A percentile compares a stretch with the other conserved stretches of the same genome.
Evolutionary conservation across 2,888 invertebrate genomes (phyloP).

Genomic region (Drepanosiphum platanoidis): DNA sequence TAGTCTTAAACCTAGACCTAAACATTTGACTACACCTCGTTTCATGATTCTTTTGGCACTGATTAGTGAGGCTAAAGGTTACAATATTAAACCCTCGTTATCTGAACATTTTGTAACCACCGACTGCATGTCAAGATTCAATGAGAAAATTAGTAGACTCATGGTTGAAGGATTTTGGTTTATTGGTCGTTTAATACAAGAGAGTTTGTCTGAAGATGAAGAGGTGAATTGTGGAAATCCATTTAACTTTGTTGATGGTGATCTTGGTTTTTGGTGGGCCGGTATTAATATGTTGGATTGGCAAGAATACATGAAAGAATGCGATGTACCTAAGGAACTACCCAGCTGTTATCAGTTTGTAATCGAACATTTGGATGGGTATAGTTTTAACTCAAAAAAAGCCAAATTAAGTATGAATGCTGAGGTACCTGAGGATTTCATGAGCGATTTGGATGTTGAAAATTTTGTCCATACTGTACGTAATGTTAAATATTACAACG

Average conservation of each 20-base stretch:
- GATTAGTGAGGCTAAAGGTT: slow-evolving; percentile 54
- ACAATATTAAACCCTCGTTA: slow-evolving; percentile 40
- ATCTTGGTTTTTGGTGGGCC: slow-evolving; percentile 63
- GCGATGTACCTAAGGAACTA: not conserved
- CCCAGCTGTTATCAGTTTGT: slow-evolving; percentile 55
- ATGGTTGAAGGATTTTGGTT: slow-evolving; percentile 63
- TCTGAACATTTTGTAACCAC: slow-evolving; percentile 41
- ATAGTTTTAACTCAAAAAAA: slow-evolving; percentile 8
- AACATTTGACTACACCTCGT: slow-evolving; percentile 54
- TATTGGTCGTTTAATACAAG: slow-evolving; percentile 61
- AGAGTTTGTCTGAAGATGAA: slow-evolving; percentile 60
- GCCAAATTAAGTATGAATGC: slow-evolving; percentile 45
- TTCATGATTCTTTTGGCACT: slow-evolving; percentile 55
- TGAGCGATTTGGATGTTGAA: slow-evolving; percentile 56
- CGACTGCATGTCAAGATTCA: slow-evolving; percentile 35
- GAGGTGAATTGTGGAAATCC: slow-evolving; percentile 62
- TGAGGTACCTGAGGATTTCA: slow-evolving; percentile 50
- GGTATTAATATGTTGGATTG: slow-evolving; percentile 63
- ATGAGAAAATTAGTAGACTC: slow-evolving; percentile 48
- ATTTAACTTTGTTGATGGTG: slow-evolving; percentile 62
- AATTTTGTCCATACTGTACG: slow-evolving; percentile 55
- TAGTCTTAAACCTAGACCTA: slow-evolving; percentile 52
- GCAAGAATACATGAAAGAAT: slow-evolving; percentile 52
- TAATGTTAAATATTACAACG: slow-evolving; percentile 38
- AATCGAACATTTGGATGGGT: slow-evolving; percentile 24